Evolutionary conservation across 2,113 vertebrate genomes (phyloP).

Genomic region (Capricornis sumatraensis): DNA sequence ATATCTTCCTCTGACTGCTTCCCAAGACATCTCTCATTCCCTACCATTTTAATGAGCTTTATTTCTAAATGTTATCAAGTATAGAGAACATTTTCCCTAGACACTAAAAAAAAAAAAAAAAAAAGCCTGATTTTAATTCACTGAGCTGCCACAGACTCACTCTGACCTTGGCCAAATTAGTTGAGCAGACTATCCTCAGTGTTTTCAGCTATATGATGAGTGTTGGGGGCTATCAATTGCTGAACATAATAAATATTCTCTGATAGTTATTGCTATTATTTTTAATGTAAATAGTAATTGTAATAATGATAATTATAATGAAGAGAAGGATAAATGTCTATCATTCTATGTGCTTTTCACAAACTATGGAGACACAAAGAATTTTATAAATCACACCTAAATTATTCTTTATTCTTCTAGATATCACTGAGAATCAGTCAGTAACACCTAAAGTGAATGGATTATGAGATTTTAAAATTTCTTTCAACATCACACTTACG

Average conservation of each 20-base stretch:
- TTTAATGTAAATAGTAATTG: background rate
- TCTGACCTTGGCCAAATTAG: background rate
- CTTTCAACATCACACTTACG: background rate
- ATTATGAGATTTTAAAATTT: background rate
- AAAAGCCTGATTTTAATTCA: background rate
- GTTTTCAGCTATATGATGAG: background rate
- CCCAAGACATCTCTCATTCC: background rate
- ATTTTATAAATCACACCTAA: background rate
- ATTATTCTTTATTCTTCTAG: background rate
- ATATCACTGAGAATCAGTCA: background rate
- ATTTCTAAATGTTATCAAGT: background rate
- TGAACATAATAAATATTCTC: background rate
- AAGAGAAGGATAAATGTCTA: background rate
- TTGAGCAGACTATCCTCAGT: no score
- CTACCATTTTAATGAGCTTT: background rate
- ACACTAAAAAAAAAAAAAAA: background rate
- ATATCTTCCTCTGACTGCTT: background rate
- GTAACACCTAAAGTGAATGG: background rate
- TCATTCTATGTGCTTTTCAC: background rate
- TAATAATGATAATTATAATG: background rate
- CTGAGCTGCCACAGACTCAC: background rate
- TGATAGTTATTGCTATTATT: background rate
- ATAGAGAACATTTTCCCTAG: background rate
- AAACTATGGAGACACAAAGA: background rate
- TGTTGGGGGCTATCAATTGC: background rate